Evolutionary conservation across 2,797 vertebrate species (phyloP).

Genomic region (Mormyrus hasselquistii): DNA sequence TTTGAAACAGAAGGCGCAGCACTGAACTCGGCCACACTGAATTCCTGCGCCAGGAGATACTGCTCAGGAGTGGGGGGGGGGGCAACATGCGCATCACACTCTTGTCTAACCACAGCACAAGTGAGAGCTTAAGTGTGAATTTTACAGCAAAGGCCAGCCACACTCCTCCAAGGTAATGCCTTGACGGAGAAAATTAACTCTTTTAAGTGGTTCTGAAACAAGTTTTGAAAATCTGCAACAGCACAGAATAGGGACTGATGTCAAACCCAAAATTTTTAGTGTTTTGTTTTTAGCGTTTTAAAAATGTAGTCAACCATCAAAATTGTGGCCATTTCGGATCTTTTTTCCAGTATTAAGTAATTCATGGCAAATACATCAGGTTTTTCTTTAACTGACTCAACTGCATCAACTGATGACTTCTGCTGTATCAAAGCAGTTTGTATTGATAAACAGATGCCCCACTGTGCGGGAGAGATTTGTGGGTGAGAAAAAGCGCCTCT

Average conservation of each 20-base stretch:
- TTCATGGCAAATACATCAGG: neutral
- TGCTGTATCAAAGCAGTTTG: neutral
- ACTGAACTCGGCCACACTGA: constrained; percentile 21
- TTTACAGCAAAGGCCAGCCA: neutral
- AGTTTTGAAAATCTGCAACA: neutral
- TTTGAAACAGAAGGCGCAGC: constrained; percentile 19
- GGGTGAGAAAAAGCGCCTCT: constrained; percentile 44
- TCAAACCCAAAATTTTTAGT: neutral
- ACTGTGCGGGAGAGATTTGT: constrained; percentile 33
- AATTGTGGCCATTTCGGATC: neutral
- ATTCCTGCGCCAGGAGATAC: constrained; percentile 8
- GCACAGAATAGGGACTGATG: neutral
- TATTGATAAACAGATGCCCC: constrained; percentile 28
- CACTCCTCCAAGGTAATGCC: neutral
- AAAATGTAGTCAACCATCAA: neutral
- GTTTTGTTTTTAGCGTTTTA: neutral
- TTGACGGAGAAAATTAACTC: neutral
- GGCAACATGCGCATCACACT: neutral
- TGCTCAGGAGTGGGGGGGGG: neutral
- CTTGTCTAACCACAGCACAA: neutral
- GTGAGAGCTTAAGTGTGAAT: neutral
- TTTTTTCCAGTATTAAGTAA: neutral
- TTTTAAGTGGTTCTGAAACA: neutral
- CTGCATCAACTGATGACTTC: neutral
- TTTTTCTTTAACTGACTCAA: neutral